Conservation (phyloP, 1,140 invertebrate species). For the Lepidurus arcticus region DNA sequence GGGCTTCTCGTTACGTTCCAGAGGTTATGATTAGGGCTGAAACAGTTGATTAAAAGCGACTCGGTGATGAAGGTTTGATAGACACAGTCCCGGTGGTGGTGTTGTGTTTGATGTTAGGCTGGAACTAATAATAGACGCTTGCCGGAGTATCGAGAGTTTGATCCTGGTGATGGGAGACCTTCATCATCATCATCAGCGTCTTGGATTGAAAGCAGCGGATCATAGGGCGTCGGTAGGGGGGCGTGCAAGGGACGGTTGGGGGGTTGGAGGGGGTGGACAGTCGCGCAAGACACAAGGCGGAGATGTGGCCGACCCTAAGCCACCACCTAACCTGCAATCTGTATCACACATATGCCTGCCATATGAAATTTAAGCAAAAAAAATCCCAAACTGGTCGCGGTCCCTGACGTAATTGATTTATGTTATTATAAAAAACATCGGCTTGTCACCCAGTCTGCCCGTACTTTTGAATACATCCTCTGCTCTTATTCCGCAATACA, state of each 20-base stretch:
- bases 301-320: neutral
- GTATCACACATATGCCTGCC: neutral
- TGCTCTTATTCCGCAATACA: no score
- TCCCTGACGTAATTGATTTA: no score
- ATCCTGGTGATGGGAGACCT: neutral
- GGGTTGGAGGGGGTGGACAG: slow-evolving; percentile 20
- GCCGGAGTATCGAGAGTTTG: neutral
- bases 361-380: neutral
- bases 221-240: slow-evolving; percentile 9
- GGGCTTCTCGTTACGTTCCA: neutral
- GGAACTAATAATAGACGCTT: neutral
- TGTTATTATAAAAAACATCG: no score
- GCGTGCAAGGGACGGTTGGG: slow-evolving; percentile 3
- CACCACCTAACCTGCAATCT: neutral
- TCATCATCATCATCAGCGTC: slow-evolving; percentile 13
- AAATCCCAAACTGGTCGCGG: no score
- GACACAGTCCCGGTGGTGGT: neutral
- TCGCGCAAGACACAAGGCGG: slow-evolving; percentile 16
- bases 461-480: no score
- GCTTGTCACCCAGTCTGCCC: no score
- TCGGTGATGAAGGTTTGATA: neutral
- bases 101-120: neutral
- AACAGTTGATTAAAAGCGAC: slow-evolving; percentile 22
- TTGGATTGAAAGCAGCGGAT: slow-evolving; percentile 11
- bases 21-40: slow-evolving; percentile 6